phyloP scores from a whole-genome alignment of 1,140 invertebrate genomes.

The Diachasmimorpha longicaudata region DNA sequence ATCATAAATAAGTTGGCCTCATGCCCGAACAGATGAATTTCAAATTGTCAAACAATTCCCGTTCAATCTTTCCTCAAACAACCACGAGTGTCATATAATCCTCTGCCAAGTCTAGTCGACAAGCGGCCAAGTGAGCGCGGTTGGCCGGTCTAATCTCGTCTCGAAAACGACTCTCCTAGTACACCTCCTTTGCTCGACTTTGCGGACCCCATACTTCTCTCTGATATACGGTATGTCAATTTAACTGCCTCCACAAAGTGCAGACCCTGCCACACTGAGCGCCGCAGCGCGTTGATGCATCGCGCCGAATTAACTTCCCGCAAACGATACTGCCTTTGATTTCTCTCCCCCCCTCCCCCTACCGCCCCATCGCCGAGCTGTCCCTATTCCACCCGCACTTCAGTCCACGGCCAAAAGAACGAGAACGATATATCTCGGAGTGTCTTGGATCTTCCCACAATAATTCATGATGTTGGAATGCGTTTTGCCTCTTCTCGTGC shows the following conservation, averaged over 20 bases:
- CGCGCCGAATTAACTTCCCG: conserved; percentile 26
- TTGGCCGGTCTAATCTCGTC: conserved; percentile 27
- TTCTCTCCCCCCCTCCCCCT: neutral
- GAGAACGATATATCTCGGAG: conserved; percentile 10
- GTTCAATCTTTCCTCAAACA: neutral
- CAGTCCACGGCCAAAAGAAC: conserved; percentile 7
- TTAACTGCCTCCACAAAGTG: conserved; percentile 34
- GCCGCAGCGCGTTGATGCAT: conserved; percentile 22
- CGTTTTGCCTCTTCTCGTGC: too few species aligned
- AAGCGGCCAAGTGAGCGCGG: neutral
- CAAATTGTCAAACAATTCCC: neutral
- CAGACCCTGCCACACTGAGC: conserved; percentile 10
- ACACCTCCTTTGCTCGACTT: conserved; percentile 1
- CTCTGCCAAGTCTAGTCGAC: neutral
- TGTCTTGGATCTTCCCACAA: conserved; percentile 18
- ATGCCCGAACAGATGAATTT: neutral
- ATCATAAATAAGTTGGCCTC: too few species aligned
- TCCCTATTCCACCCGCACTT: neutral
- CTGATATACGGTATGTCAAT: conserved; percentile 35
- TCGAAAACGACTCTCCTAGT: neutral
- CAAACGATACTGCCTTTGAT: conserved; percentile 23
- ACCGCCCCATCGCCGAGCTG: neutral
- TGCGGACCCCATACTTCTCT: conserved; percentile 25
- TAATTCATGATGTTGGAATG: conserved; percentile 19
- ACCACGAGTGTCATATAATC: neutral